phyloP scores from a whole-genome alignment of 2,797 vertebrate genomes.

The Sebastes miniatus region DNA sequence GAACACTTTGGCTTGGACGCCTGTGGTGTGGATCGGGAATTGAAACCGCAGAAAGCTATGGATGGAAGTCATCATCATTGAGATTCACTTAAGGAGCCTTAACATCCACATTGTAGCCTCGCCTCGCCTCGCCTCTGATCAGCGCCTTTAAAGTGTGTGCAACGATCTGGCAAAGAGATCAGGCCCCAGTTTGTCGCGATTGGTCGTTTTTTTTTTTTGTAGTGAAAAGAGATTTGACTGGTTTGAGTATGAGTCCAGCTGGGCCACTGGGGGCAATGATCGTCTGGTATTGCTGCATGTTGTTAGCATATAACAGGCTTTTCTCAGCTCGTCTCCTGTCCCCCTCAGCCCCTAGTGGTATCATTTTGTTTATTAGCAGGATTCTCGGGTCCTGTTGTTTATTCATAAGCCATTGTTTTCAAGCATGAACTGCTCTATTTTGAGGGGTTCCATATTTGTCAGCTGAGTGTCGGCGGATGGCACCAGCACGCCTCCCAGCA shows the following conservation, averaged over 20 bases:
- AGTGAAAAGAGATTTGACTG: neutral
- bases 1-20: conserved; percentile 49
- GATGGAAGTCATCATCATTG: conserved; percentile 62
- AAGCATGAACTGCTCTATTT: conserved; percentile 75
- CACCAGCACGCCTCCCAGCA: conserved; percentile 87
- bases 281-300: conserved; percentile 29
- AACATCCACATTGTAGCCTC: conserved; percentile 25
- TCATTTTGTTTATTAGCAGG: conserved; percentile 77
- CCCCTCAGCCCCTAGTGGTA: conserved; percentile 57
- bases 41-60: conserved; percentile 48
- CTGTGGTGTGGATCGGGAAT: conserved; percentile 46
- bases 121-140: conserved; percentile 27
- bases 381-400: conserved; percentile 70
- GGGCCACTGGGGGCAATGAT: neutral
- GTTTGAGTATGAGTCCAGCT: conserved; percentile 14
- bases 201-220: neutral
- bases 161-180: conserved; percentile 35
- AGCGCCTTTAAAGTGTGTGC: conserved; percentile 11
- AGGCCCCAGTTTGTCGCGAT: conserved; percentile 21
- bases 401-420: conserved; percentile 84
- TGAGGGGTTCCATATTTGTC: conserved; percentile 91
- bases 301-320: conserved; percentile 47
- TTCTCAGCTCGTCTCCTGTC: conserved; percentile 32
- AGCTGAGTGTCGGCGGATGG: conserved; percentile 93
- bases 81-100: conserved; percentile 45